Evolutionary conservation across 2,888 invertebrate species (phyloP), one percentile per base, ranked within the genome.

Genomic region (Drosophila prolongata): DNA sequence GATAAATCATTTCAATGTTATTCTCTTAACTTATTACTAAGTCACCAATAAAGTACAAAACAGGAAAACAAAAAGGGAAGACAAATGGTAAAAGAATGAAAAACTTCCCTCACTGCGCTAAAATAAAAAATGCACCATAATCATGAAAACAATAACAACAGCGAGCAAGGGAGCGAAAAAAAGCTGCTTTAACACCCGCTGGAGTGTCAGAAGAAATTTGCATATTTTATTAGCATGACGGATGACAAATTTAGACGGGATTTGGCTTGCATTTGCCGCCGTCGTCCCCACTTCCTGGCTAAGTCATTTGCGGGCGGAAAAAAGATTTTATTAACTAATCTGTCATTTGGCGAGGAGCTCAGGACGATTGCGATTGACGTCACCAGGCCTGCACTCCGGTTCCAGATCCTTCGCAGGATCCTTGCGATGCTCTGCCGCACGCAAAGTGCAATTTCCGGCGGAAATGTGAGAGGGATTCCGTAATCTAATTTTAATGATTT

Each of bases 321-420:
- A 66, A 68, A 79, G 80, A 89, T 89, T 87, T 87, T 85, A 89
- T 89, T 89, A 85, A 85, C 88, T 87, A 89, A 85, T 85, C 89
- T 89, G 86, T 87, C 89, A 88, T 73, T 77, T 79, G 47, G 64
- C 58, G 66, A 59, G 62, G 40, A 56, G 19, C 65, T 34, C 14
- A 27, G 47, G 34, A 64, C 65, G 64, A 66, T 66, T 34, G 47
- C 47, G 30, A 34, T 47, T 66, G 64, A 69, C 49, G 70, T 72
- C 54, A 72, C 46, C 53, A 40, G 43, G 40, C 46, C 34, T 50
- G 24, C 61, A 47, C 27, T 65, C 14, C 10, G 44, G 5, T 16
- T 30, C 13, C 35, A n/a, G 43, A 16, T 50, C 11, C 43, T 19
- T 14, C 57, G 35, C 11, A 35, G 35, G 10, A 35, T 72, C 57